Conservation (phyloP, 2,797 vertebrate genomes). For the Acomys russatus region DNA sequence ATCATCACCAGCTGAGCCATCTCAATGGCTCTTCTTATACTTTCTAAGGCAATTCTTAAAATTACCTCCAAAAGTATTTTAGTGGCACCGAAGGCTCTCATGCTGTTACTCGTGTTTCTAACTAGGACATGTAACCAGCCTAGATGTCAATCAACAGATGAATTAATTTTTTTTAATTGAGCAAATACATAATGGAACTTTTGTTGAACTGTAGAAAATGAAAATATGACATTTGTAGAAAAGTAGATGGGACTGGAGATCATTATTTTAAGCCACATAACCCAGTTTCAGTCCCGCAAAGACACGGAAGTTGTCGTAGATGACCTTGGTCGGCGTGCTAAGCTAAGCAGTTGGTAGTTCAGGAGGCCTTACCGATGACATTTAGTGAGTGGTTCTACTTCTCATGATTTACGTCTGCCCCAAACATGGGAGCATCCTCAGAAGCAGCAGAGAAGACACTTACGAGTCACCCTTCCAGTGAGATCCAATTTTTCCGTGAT, state of each 20-base stretch:
- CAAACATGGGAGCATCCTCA: not conserved
- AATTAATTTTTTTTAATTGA: not conserved
- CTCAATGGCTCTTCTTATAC: not conserved
- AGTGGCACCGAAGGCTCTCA: not conserved
- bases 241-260: not conserved
- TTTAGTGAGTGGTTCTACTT: not conserved
- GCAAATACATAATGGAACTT: not conserved
- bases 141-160: not conserved
- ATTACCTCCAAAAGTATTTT: no score
- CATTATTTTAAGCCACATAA: not conserved
- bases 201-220: not conserved
- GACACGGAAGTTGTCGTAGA: not conserved
- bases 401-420: not conserved
- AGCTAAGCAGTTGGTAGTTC: not conserved
- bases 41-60: not conserved
- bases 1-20: not conserved
- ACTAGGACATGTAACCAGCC: not conserved
- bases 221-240: not conserved
- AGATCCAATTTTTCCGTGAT: not conserved
- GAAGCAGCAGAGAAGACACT: not conserved
- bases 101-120: not conserved
- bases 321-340: not conserved
- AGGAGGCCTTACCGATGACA: not conserved
- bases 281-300: not conserved
- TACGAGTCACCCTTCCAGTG: not conserved